Evolutionary conservation across 2,797 vertebrate species (phyloP), one percentile per base, ranked within the genome.

Genomic region (Meriones psammophilus): DNA sequence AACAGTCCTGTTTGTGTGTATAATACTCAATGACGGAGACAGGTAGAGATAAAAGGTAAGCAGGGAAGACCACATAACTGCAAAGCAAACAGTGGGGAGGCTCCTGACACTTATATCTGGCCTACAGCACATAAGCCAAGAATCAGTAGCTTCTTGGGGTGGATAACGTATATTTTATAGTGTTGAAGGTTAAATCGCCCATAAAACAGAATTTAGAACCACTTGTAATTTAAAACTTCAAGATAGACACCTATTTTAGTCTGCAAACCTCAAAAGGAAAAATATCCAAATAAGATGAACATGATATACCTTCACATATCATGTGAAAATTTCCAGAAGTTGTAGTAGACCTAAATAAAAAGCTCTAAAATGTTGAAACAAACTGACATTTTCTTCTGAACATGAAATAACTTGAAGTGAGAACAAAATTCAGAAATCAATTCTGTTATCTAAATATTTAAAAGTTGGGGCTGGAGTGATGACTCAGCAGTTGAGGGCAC

Each of bases 161-260:
- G 36, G 15, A 64, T 69, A 71, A 68, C 30, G n/a, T 66, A 62
- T 74, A 64, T n/a, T 89, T 89, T 85, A 58, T 39, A 71, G 18
- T 90, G 50, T 73, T 89, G 62, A 92, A 58, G 14, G 30, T 28
- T 92, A 28, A 78, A 74, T 74, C 46, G 1, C 89, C 74, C 22
- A 60, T 93, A 74, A 91, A 56, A 74, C 60, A 94, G 39, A 92
- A 91, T 20, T 56, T 42, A n/a, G 4, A 92, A 18, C 76, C 39
- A 94, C 20, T 58, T 60, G 36, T 60, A 74, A 10, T 87, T 88
- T 92, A 66, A 81, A 71, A 86, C 42, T 81, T 81, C 89, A 39
- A 92, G 66, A 85, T 24, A 62, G 64, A 76, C 24, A 15, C 17
- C 17, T 62, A 8, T 77, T 28, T 76, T 36, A 39, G 2, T 64